Percentiles rank a stretch among this genome's conserved stretches.
Evolutionary conservation across 2,888 invertebrate species (phyloP).

Genomic region (Tenthredo mesomela): DNA sequence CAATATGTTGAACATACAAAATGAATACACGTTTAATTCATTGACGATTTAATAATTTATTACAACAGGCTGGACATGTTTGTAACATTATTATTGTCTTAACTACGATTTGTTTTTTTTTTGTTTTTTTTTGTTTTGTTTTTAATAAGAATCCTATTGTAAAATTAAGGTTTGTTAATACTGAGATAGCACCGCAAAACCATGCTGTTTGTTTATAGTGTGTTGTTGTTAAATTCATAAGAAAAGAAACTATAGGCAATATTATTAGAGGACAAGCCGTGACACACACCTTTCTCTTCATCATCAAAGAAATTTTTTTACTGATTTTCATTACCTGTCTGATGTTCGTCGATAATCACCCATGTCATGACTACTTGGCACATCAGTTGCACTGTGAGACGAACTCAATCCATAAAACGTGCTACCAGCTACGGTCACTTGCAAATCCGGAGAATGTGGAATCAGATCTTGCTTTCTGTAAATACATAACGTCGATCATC

Average conservation of each 20-base stretch:
- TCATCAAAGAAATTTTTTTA: neutral
- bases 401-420: constrained; percentile 73
- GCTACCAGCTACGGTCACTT: constrained; percentile 73
- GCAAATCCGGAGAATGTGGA: constrained; percentile 70
- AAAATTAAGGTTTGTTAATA: constrained; percentile 52
- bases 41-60: constrained; percentile 61
- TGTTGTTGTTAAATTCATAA: constrained; percentile 32
- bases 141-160: constrained; percentile 25
- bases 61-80: constrained; percentile 57
- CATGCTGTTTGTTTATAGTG: constrained; percentile 34
- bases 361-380: constrained; percentile 71
- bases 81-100: constrained; percentile 54
- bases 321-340: constrained; percentile 67
- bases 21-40: constrained; percentile 60
- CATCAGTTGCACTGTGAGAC: constrained; percentile 71
- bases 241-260: constrained; percentile 45
- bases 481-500: neutral
- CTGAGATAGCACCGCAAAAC: constrained; percentile 52
- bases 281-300: neutral
- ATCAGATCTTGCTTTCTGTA: constrained; percentile 68
- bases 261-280: constrained; percentile 28
- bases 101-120: constrained; percentile 40
- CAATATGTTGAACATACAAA: constrained; percentile 61
- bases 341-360: constrained; percentile 72
- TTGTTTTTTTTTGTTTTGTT: constrained; percentile 26